Percentiles rank a stretch among this genome's conserved stretches.
These are phyloP conservation scores for Pseudochirops corinnae DNA, from an alignment of 2,797 vertebrate species.

Conservation along the genomic window DNA sequence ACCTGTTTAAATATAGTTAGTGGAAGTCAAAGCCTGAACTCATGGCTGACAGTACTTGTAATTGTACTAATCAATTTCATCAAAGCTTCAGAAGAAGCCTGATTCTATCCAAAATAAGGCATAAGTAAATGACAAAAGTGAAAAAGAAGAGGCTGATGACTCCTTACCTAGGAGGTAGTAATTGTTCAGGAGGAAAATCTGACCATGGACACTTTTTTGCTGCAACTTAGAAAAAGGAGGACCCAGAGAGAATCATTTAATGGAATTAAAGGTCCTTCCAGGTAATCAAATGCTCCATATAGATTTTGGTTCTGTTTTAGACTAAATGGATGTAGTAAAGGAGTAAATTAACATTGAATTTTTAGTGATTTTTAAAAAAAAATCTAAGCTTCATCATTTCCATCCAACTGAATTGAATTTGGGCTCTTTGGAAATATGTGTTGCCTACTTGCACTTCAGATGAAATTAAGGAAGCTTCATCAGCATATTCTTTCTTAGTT, in stretches of 20 bases:
- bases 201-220: neutral
- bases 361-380: neutral
- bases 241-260: neutral
- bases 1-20: conserved; percentile 47
- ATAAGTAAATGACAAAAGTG: neutral
- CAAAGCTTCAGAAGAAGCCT: neutral
- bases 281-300: neutral
- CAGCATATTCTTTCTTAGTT: conserved; percentile 43
- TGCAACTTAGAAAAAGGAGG: neutral
- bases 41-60: conserved; percentile 1
- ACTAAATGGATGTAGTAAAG: neutral
- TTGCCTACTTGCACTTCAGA: conserved; percentile 35
- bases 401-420: neutral
- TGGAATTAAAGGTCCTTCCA: neutral
- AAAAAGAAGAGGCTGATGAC: neutral
- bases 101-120: conserved; percentile 14
- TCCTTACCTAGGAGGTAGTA: neutral
- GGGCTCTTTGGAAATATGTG: conserved; percentile 24
- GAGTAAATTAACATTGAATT: neutral
- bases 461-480: conserved; percentile 1
- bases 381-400: too few species aligned
- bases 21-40: conserved; percentile 19
- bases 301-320: conserved; percentile 6
- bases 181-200: neutral
- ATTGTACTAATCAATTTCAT: conserved; percentile 1